A percentile compares a stretch with the other conserved stretches of the same genome.
These are phyloP conservation scores for Ceriagrion tenellum DNA, from an alignment of 2,888 invertebrate species.

Conservation along the genomic window DNA sequence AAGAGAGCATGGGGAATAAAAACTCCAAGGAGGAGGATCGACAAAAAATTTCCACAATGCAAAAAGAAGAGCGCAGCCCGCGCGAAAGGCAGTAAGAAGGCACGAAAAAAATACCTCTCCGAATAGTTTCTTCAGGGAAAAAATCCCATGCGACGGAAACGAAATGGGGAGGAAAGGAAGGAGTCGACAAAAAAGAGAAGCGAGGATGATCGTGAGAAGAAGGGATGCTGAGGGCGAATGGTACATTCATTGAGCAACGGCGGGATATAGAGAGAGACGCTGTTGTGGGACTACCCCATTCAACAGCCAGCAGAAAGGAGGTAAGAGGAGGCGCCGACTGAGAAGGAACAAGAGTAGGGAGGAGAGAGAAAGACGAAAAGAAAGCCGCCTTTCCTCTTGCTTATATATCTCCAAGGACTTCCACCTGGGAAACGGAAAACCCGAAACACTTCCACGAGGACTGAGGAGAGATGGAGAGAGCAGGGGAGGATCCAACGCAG, in stretches of 20 bases:
- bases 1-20: background rate
- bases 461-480: background rate
- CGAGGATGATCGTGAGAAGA: background rate
- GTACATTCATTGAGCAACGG: too few species aligned
- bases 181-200: background rate
- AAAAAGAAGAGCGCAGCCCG: background rate
- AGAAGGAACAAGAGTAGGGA: background rate
- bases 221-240: background rate
- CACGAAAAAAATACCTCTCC: background rate
- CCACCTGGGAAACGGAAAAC: background rate
- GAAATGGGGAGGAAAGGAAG: background rate
- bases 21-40: background rate
- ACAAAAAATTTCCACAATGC: background rate
- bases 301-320: background rate
- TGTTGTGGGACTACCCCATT: background rate
- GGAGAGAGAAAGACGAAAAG: background rate
- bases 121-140: background rate
- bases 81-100: background rate
- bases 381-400: background rate
- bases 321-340: background rate
- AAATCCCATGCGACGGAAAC: background rate
- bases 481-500: background rate
- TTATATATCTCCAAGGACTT: background rate
- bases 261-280: background rate
- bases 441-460: slow-evolving; percentile 19